A percentile compares a stretch with the other conserved stretches of the same genome.
These are phyloP conservation scores for Drosophila mimica DNA, from an alignment of 2,888 invertebrate genomes.

Conservation along the genomic window DNA sequence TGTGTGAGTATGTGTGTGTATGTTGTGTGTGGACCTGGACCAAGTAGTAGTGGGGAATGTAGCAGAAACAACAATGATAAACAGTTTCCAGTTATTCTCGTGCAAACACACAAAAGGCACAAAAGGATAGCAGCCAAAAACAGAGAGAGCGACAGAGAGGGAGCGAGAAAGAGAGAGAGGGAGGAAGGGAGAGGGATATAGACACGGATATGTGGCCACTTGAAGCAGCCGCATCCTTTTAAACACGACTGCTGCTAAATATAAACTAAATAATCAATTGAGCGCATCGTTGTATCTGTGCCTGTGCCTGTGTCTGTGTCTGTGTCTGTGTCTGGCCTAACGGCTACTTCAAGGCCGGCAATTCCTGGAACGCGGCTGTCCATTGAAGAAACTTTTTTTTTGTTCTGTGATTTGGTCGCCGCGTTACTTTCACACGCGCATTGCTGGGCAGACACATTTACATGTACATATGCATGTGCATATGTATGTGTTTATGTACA, in stretches of 20 bases:
- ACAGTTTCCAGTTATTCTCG: slow-evolving; percentile 75
- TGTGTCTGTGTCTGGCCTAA: slow-evolving; percentile 49
- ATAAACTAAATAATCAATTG: slow-evolving; percentile 80
- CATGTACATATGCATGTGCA: slow-evolving; percentile 1
- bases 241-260: slow-evolving; percentile 73
- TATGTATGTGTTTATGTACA: neutral
- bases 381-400: slow-evolving; percentile 50
- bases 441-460: slow-evolving; percentile 32
- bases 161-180: slow-evolving; percentile 8
- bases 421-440: slow-evolving; percentile 72
- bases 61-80: slow-evolving; percentile 77
- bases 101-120: slow-evolving; percentile 56
- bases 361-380: slow-evolving; percentile 71
- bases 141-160: slow-evolving; percentile 1
- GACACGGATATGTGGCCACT: slow-evolving; percentile 58
- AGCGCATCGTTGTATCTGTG: slow-evolving; percentile 60
- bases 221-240: slow-evolving; percentile 72
- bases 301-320: neutral
- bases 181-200: slow-evolving; percentile 15
- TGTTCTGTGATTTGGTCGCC: slow-evolving; percentile 55
- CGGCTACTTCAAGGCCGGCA: slow-evolving; percentile 77
- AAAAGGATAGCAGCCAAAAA: slow-evolving; percentile 59
- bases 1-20: slow-evolving; percentile 3
- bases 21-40: slow-evolving; percentile 13
- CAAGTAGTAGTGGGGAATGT: slow-evolving; percentile 43